Evolutionary conservation across 1,140 invertebrate genomes (phyloP).

Genomic region (Nymphalis io): DNA sequence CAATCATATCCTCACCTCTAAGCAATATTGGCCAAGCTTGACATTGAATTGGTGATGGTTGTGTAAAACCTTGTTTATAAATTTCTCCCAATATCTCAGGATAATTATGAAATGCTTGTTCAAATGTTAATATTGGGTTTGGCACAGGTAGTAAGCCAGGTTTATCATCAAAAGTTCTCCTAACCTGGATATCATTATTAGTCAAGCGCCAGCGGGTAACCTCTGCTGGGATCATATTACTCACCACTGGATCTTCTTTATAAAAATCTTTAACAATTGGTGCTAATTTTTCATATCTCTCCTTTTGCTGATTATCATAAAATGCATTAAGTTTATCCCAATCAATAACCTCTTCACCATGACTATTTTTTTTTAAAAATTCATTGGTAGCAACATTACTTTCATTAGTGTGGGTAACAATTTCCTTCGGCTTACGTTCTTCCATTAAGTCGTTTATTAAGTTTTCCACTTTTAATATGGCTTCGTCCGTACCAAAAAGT

Average conservation of each 20-base stretch:
- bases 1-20: conserved; percentile 93
- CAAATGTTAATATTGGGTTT: conserved; percentile 92
- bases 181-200: conserved; percentile 89
- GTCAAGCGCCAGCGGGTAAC: conserved; percentile 82
- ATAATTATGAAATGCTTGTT: conserved; percentile 91
- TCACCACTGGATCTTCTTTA: conserved; percentile 87
- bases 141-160: conserved; percentile 82
- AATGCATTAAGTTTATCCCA: conserved; percentile 66
- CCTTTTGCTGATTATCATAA: conserved; percentile 80
- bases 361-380: conserved; percentile 56
- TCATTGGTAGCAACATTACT: conserved; percentile 51
- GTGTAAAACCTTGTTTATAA: conserved; percentile 88
- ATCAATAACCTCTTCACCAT: conserved; percentile 63
- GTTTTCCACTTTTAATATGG: conserved; percentile 78
- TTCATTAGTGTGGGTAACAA: conserved; percentile 34
- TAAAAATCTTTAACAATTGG: conserved; percentile 92
- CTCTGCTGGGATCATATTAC: conserved; percentile 83
- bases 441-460: conserved; percentile 81
- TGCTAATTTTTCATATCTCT: conserved; percentile 84
- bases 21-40: conserved; percentile 95
- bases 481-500: conserved; percentile 79
- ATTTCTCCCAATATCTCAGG: conserved; percentile 93
- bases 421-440: conserved; percentile 56
- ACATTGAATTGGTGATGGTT: conserved; percentile 94
- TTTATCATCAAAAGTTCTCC: conserved; percentile 78